Evolutionary conservation across 2,113 vertebrate species (phyloP).

Genomic region (Hypocryptadius cinnamomeus): DNA sequence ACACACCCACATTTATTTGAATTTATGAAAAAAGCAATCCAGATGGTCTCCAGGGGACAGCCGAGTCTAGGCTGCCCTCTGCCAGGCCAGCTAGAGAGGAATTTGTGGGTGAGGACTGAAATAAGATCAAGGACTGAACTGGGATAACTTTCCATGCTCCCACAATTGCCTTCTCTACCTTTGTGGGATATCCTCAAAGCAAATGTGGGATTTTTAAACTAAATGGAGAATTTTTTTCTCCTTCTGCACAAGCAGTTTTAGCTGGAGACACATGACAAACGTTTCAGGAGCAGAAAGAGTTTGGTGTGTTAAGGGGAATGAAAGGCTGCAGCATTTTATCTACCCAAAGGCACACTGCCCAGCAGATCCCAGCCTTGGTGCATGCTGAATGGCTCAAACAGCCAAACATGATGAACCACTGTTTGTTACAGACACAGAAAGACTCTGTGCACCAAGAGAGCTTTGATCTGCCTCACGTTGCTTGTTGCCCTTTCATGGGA

Average conservation of each 20-base stretch:
- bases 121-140: neutral
- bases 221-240: neutral
- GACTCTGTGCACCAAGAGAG: neutral
- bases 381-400: neutral
- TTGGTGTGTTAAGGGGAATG: neutral
- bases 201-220: neutral
- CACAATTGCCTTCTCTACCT: neutral
- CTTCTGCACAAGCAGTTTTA: neutral
- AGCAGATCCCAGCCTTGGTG: neutral
- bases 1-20: neutral
- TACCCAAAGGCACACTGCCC: neutral
- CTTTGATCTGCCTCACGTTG: neutral
- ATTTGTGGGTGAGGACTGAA: neutral
- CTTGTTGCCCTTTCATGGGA: neutral
- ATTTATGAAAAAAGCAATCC: neutral
- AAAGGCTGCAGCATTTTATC: neutral
- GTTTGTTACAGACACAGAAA: neutral
- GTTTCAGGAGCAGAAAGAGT: neutral
- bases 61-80: neutral
- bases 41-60: neutral
- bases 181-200: neutral
- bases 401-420: neutral
- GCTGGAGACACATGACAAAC: neutral
- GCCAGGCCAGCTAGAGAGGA: neutral
- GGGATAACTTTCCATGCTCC: neutral